A percentile compares a stretch with the other conserved stretches of the same genome.
phyloP scores from a whole-genome alignment of 2,888 invertebrate species.

The Hirtodrosophila cameraria region DNA sequence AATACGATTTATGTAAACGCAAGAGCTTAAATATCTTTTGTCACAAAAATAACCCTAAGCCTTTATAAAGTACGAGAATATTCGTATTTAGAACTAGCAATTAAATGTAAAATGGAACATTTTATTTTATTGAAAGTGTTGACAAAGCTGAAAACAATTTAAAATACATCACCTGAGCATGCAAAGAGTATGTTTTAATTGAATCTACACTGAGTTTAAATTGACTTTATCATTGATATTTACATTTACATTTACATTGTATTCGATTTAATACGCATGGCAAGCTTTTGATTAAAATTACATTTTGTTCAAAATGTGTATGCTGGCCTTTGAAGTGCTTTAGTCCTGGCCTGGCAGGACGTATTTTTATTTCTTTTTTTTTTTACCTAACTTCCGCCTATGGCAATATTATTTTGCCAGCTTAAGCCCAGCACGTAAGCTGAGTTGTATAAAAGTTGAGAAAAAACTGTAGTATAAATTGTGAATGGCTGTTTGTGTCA shows the following conservation, averaged over 20 bases:
- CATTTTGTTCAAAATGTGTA: conserved; percentile 20
- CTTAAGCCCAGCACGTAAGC: not conserved
- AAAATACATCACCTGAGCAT: not conserved
- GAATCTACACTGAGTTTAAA: not conserved
- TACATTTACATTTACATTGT: conserved; percentile 11
- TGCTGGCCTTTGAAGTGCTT: conserved; percentile 57
- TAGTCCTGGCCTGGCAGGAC: not conserved
- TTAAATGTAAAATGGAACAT: too few relatives aligned
- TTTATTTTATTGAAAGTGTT: too few relatives aligned
- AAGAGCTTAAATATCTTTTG: too few relatives aligned
- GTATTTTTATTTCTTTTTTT: not conserved
- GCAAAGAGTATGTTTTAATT: not conserved
- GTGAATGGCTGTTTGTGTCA: conserved; percentile 25
- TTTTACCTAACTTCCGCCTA: not conserved
- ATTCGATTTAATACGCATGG: conserved; percentile 20
- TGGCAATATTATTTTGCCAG: conserved; percentile 7
- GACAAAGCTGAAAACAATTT: too few relatives aligned
- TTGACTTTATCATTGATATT: not conserved
- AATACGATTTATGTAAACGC: too few relatives aligned
- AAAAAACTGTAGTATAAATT: conserved; percentile 11
- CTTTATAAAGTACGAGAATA: too few relatives aligned
- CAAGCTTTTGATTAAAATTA: conserved; percentile 56
- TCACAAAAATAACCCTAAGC: too few relatives aligned
- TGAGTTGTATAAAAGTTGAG: conserved; percentile 1
- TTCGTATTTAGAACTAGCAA: too few relatives aligned